Evolutionary conservation across 2,797 vertebrate genomes (phyloP).

Genomic region (Schizopygopsis pylzovi): DNA sequence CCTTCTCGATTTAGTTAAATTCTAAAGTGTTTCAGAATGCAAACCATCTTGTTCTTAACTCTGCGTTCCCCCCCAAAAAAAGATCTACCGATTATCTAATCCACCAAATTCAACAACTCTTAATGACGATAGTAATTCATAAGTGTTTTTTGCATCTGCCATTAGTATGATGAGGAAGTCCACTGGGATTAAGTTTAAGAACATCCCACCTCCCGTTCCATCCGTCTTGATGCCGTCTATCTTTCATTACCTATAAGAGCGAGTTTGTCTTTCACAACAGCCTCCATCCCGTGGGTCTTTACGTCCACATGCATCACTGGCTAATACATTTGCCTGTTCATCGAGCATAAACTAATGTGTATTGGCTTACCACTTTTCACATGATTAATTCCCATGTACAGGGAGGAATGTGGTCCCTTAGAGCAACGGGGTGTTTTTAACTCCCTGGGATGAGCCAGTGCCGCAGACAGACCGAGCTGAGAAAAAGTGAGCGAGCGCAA

Average conservation of each 20-base stretch:
- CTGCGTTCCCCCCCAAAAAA: neutral
- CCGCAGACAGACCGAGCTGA: conserved; percentile 47
- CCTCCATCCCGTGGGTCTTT: conserved; percentile 40
- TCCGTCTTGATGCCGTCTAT: conserved; percentile 49
- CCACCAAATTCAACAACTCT: conserved; percentile 10
- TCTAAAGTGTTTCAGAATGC: conserved; percentile 11
- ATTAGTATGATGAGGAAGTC: conserved; percentile 51
- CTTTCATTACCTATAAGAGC: conserved; percentile 50
- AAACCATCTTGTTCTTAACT: neutral
- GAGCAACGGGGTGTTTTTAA: conserved; percentile 50
- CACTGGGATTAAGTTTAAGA: conserved; percentile 27
- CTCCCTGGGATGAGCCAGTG: conserved; percentile 50
- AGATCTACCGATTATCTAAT: neutral
- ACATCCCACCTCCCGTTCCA: conserved; percentile 37
- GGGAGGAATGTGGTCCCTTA: conserved; percentile 56
- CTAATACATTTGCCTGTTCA: conserved; percentile 50
- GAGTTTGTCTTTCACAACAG: conserved; percentile 56
- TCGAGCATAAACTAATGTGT: conserved; percentile 58
- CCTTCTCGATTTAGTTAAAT: conserved; percentile 18
- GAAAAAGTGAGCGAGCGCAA: conserved; percentile 50
- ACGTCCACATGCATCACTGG: conserved; percentile 41
- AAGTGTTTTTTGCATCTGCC: conserved; percentile 37
- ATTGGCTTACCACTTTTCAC: conserved; percentile 56
- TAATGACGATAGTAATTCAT: conserved; percentile 35
- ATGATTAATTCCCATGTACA: conserved; percentile 60